A percentile compares a stretch with the other conserved stretches of the same genome.
Conservation (phyloP, 2,888 invertebrate genomes). For the Drosophila austrosaltans region DNA sequence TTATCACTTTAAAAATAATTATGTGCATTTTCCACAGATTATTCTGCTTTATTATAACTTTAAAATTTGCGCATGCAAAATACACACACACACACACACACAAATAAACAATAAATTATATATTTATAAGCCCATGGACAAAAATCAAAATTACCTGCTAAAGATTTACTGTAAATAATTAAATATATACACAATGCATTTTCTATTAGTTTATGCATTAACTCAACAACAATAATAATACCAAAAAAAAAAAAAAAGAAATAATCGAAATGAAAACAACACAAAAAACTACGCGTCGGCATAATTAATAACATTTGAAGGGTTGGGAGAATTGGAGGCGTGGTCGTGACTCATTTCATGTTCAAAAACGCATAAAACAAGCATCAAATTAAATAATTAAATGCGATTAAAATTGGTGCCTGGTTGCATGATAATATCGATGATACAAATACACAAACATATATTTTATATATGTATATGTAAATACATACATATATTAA, state of each 20-base stretch:
- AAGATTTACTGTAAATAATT: constrained; percentile 51
- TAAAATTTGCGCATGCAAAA: background rate
- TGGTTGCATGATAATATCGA: constrained; percentile 28
- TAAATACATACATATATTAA: too few relatives aligned
- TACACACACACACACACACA: background rate
- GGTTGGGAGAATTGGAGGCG: constrained; percentile 9
- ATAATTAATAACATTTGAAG: constrained; percentile 54
- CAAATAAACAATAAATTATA: constrained; percentile 29
- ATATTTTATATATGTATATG: constrained; percentile 8
- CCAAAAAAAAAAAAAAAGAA: background rate
- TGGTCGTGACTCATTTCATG: constrained; percentile 37
- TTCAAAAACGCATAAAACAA: constrained; percentile 50
- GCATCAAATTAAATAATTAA: constrained; percentile 72
- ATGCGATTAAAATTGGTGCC: constrained; percentile 62
- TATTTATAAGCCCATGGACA: constrained; percentile 33
- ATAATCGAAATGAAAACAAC: background rate
- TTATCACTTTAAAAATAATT: constrained; percentile 38
- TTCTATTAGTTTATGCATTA: constrained; percentile 58
- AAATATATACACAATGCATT: constrained; percentile 46
- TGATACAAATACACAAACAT: constrained; percentile 1
- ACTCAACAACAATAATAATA: constrained; percentile 13
- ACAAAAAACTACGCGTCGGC: constrained; percentile 15
- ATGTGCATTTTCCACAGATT: constrained; percentile 37
- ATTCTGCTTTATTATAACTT: constrained; percentile 29
- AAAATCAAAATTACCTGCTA: constrained; percentile 26